These are phyloP conservation scores for Chironomus riparius DNA, from an alignment of 2,888 invertebrate species.

Conservation along the genomic window DNA sequence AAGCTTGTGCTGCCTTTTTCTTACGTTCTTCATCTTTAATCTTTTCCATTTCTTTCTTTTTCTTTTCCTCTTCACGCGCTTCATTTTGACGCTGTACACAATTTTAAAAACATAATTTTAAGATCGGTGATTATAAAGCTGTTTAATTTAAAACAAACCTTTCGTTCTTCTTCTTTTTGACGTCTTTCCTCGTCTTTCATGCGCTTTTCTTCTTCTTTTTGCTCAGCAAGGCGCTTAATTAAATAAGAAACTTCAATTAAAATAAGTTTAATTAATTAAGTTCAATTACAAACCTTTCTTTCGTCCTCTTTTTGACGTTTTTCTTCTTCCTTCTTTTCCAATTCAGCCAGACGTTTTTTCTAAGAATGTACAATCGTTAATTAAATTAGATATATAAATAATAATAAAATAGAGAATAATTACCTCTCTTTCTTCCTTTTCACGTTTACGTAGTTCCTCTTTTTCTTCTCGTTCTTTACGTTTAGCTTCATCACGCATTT, in stretches of 20 bases:
- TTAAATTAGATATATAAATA: not conserved
- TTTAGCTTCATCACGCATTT: conserved; percentile 37
- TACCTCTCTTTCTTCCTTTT: conserved; percentile 8
- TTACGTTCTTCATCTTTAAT: conserved; percentile 65
- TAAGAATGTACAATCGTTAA: not conserved
- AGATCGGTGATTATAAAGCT: too few species aligned
- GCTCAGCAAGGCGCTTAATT: conserved; percentile 30
- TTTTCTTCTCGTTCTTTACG: conserved; percentile 34
- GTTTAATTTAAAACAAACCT: not conserved
- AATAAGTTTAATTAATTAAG: too few species aligned
- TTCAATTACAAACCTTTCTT: conserved; percentile 28
- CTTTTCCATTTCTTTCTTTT: conserved; percentile 54
- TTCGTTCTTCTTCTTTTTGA: conserved; percentile 34
- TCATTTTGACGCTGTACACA: not conserved
- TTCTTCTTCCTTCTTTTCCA: conserved; percentile 38
- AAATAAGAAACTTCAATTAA: too few species aligned
- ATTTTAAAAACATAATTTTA: too few species aligned
- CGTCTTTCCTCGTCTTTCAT: conserved; percentile 29
- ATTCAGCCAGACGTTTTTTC: conserved; percentile 35
- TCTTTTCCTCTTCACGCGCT: conserved; percentile 44
- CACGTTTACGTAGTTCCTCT: conserved; percentile 29
- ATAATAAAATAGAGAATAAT: not conserved
- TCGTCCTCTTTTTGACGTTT: conserved; percentile 44
- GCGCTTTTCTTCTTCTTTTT: conserved; percentile 37
- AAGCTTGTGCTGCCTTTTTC: conserved; percentile 68